phyloP scores from a whole-genome alignment of 2,797 vertebrate genomes.

The Melopsittacus undulatus region DNA sequence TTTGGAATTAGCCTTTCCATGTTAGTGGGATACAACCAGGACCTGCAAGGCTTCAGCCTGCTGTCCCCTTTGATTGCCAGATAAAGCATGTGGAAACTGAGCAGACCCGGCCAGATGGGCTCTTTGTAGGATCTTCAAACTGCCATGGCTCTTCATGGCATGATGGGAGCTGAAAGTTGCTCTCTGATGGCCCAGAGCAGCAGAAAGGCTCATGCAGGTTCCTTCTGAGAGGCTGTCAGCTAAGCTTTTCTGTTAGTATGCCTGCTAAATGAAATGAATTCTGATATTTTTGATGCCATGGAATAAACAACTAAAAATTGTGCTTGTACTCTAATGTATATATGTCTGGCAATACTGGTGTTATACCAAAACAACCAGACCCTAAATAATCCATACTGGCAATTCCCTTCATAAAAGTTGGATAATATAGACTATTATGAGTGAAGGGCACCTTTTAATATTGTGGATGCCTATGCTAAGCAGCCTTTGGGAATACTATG shows the following conservation, averaged over 20 bases:
- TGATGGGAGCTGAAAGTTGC: background rate
- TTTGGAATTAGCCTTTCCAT: background rate
- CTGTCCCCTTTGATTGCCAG: background rate
- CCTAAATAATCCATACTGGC: background rate
- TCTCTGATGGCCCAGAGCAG: background rate
- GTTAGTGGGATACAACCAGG: accelerated
- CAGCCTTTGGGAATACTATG: background rate
- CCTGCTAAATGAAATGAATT: background rate
- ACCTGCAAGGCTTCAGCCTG: background rate
- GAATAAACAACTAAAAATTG: background rate
- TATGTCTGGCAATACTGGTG: background rate
- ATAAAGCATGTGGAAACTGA: background rate
- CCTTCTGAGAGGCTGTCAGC: background rate
- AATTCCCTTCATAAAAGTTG: background rate
- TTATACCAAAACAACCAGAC: accelerated
- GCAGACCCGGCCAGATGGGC: background rate
- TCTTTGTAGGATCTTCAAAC: background rate
- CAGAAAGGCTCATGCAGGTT: background rate
- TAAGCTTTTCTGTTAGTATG: background rate
- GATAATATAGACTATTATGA: background rate
- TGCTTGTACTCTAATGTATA: background rate
- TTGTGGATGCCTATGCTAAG: background rate
- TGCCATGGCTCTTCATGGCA: background rate
- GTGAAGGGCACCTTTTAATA: background rate
- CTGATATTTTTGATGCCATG: background rate